A percentile compares a stretch with the other conserved stretches of the same genome.
Evolutionary conservation across 1,140 invertebrate genomes (phyloP).

Genomic region (Maconellicoccus hirsutus): DNA sequence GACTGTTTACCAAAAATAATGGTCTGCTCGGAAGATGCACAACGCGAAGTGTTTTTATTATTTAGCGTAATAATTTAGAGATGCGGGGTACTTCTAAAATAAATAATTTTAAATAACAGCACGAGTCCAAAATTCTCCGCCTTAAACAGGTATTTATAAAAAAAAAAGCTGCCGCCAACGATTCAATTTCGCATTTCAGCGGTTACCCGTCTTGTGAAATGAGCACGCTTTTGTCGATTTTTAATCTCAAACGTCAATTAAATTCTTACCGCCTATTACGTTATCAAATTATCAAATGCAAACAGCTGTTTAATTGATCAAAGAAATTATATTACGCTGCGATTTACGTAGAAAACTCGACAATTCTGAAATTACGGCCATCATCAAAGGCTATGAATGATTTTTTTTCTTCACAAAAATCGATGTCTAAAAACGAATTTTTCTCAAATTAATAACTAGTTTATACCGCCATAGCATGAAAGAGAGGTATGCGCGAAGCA

Average conservation of each 20-base stretch:
- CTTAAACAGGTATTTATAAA: no score
- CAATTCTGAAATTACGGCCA: background rate
- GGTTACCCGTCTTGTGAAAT: no score
- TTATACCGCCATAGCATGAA: background rate
- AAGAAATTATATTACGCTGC: no score
- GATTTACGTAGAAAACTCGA: background rate
- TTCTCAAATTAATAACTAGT: background rate
- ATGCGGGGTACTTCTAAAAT: background rate
- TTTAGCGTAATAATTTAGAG: slow-evolving; percentile 6
- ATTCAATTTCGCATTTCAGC: no score
- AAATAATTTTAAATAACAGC: background rate
- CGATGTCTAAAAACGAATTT: background rate
- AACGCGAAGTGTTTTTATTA: background rate
- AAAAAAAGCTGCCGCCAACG: no score
- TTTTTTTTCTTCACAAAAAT: background rate
- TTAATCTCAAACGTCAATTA: no score
- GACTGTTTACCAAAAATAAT: slow-evolving; percentile 4
- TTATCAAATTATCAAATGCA: no score
- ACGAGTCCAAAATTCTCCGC: no score
- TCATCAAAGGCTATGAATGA: background rate
- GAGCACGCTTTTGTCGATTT: no score
- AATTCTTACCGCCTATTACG: no score
- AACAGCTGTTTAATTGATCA: background rate
- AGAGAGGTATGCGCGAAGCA: background rate
- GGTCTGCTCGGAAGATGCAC: background rate